phyloP scores from a whole-genome alignment of 2,888 invertebrate species.

The Nebria brevicollis region DNA sequence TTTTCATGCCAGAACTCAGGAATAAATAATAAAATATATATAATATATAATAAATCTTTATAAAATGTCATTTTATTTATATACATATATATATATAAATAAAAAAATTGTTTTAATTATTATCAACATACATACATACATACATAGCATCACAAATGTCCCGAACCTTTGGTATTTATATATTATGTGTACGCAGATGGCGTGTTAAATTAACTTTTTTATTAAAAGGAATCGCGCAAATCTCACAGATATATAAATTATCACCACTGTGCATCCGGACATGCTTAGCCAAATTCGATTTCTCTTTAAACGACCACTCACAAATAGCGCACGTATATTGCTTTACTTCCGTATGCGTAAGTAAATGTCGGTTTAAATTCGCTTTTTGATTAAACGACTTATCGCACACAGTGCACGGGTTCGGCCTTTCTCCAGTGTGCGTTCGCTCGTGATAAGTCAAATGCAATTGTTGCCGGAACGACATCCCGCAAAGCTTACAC shows the following conservation, averaged over 20 bases:
- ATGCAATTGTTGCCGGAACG: background rate
- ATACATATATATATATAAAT: no score
- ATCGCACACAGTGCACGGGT: background rate
- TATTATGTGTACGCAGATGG: background rate
- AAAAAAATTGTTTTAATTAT: background rate
- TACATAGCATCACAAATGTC: no score
- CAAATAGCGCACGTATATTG: background rate
- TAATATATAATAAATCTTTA: no score
- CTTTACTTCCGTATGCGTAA: background rate
- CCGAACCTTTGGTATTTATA: no score
- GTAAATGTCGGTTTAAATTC: conserved; percentile 9
- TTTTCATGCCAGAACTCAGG: conserved; percentile 11
- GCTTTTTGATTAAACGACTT: background rate
- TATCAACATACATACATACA: no score
- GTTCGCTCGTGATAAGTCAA: background rate
- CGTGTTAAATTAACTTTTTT: background rate
- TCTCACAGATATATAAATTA: background rate
- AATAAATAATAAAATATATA: background rate
- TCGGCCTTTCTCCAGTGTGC: background rate
- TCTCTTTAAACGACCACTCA: background rate
- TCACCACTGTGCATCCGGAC: background rate
- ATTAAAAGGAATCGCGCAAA: conserved; percentile 2
- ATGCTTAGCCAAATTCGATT: background rate
- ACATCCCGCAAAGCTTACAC: background rate
- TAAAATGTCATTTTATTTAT: no score